Evolutionary conservation across 2,113 vertebrate genomes (phyloP), one percentile per base, ranked within the genome.

Genomic region (Aphelocoma coerulescens): DNA sequence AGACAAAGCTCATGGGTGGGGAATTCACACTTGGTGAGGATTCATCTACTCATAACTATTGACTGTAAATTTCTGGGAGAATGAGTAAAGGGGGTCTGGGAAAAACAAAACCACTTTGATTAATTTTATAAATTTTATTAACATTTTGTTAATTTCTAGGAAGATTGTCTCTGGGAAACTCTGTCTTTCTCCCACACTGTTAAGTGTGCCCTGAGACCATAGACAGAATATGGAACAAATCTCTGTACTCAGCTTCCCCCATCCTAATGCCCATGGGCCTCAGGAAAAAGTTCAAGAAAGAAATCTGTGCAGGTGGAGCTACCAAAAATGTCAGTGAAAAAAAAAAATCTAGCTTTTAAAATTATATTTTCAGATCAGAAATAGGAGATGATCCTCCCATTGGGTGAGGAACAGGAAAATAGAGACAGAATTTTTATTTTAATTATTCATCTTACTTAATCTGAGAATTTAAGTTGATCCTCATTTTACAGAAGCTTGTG

Each of bases 381-480:
- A 59, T 16, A 59, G 51, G 68, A 80, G 95, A 84, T 95, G 86
- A 97, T 92, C 91, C 93, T 92, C 79, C 23, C 86, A 74, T 93
- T 62, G 84, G 61, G 59, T 86, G 65, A 92, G 35, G 61, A 86
- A 71, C 4, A 71, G 76, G 23, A 86, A 95, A 93, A 89, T 52
- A 89, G 86, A 93, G 91, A 26, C 65, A 59, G 95, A 89, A 59
- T 71, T 78, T 95, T 97, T 27, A 88, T 91, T 95, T 94, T 92
- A 94, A 94, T 96, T 96, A 93, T 96, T 92, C 94, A 68, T 93
- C 41, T 83, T 55, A 74, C 58, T 96, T 95, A 97, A 96, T 92
- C 94, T 95, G 91, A 95, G 95, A 93, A 63, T 93, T 95, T 91
- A 92, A 95, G 79, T 95, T 95, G 84, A 97, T 96, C 93, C 93